These are phyloP conservation scores for Brachymystax lenok DNA, from an alignment of 2,797 vertebrate genomes.

Conservation along the genomic window DNA sequence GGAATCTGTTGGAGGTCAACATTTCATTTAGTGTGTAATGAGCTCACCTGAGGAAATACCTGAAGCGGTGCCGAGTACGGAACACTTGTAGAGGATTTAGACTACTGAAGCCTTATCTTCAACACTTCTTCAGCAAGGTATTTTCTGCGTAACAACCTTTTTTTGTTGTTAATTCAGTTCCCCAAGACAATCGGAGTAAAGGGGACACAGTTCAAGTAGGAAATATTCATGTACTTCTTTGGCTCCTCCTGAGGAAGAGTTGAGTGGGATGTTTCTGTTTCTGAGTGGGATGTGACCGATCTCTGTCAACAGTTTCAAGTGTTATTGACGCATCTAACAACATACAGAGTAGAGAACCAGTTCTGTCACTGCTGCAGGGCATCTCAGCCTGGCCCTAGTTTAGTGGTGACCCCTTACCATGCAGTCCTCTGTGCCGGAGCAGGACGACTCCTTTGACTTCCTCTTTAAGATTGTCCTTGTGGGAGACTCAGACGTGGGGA, in stretches of 20 bases:
- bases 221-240: background rate
- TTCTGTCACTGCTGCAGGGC: conserved; percentile 41
- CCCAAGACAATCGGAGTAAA: background rate
- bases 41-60: background rate
- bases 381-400: background rate
- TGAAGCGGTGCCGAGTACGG: background rate
- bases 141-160: no score
- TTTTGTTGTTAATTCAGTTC: background rate
- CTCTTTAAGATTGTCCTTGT: conserved; percentile 96
- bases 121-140: background rate
- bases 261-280: conserved; percentile 35
- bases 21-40: background rate
- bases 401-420: conserved; percentile 56
- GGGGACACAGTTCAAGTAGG: background rate
- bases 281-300: conserved; percentile 35
- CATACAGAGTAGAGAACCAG: conserved; percentile 35
- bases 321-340: conserved; percentile 58
- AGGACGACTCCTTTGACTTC: conserved; percentile 89
- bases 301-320: conserved; percentile 48
- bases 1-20: background rate
- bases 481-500: conserved; percentile 94
- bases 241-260: no score
- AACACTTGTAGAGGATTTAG: background rate
- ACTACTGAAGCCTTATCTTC: background rate
- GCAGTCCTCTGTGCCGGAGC: conserved; percentile 71